These are phyloP conservation scores for Gymnodraco acuticeps DNA, from an alignment of 2,797 vertebrate genomes.

Conservation along the genomic window DNA sequence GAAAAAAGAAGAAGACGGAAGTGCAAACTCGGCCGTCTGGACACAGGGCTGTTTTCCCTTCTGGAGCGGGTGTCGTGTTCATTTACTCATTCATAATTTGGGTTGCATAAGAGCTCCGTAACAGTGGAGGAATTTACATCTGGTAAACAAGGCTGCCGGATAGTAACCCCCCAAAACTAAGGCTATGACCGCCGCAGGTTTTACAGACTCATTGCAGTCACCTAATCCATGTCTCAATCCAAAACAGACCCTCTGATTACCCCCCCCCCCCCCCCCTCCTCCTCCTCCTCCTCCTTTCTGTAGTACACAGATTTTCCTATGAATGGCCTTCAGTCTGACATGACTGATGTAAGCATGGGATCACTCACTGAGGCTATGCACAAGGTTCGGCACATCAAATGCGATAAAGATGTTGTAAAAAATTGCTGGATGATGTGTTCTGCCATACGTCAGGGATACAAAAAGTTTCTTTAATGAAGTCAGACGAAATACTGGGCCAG, in stretches of 20 bases:
- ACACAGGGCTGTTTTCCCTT: constrained; percentile 72
- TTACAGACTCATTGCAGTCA: constrained; percentile 56
- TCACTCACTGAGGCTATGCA: constrained; percentile 29
- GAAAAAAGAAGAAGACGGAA: constrained; percentile 66
- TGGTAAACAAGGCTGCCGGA: constrained; percentile 63
- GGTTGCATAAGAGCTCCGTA: constrained; percentile 78
- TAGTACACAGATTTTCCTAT: constrained; percentile 68
- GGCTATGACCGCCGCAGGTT: constrained; percentile 45
- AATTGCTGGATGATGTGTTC: background rate
- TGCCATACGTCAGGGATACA: background rate
- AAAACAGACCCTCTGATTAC: constrained; percentile 63
- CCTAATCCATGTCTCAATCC: constrained; percentile 56
- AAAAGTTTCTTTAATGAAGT: background rate
- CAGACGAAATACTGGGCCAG: background rate
- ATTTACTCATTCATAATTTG: constrained; percentile 82
- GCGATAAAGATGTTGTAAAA: constrained; percentile 1
- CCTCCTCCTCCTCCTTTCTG: too few species aligned
- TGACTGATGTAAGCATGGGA: constrained; percentile 47
- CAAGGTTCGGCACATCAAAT: background rate
- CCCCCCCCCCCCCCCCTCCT: background rate
- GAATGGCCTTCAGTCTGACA: constrained; percentile 36
- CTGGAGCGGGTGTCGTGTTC: constrained; percentile 54
- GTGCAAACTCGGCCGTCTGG: constrained; percentile 78
- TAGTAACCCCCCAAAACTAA: constrained; percentile 46
- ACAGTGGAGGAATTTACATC: constrained; percentile 81